Base-by-base conservation (phyloP, 2,113 vertebrate genomes). In the Progne subis region DNA sequence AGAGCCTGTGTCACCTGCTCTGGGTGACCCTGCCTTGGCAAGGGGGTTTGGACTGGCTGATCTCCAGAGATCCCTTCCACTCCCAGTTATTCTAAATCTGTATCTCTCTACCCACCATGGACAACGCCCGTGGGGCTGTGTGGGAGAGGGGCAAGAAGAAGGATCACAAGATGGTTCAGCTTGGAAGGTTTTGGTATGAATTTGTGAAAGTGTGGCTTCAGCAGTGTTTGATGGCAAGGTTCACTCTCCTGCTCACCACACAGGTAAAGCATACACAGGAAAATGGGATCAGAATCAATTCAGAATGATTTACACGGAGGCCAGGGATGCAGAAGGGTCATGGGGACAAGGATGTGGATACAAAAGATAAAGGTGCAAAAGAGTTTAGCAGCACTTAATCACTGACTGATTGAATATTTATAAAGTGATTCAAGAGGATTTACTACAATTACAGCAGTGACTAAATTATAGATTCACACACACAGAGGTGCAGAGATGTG, bases 21-120 rank as follows among this genome's bases (percentile, higher is more conserved):
- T 11, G 8, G 19, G 29, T 47, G n/a, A n/a, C 28, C 15, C 41
- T 55, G 41, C 49, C 41, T 23, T 19, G 56, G 24, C 18, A 14
- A 31, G 44, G 31, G 25, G 13, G 13, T 14, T 59, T 44, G 46
- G 46, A 47, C 19, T 47, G 46, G 46, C 9, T 47, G 19, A 21
- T 47, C 20, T 47, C 46, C 46, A 47, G 46, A 47, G 19, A 47
- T 47, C 46, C 19, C 46, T 47, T 47, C 56, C 64, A 47, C 14
- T 23, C 41, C 24, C 41, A 41, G 0, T 24, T 11, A 4, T 20
- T 34, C 9, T 13, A 12, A 52, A 59, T 20, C 60, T 8, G 0
- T 29, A 2, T 15, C 9, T 16, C 53, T 23, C 9, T 20, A 0
- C 14, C 5, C 9, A 18, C 26, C 26, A 0, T 4, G 39, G 37